Percentiles rank a stretch among this genome's conserved stretches.
Conservation (phyloP, 2,888 invertebrate genomes). For the Ctena decussata region DNA sequence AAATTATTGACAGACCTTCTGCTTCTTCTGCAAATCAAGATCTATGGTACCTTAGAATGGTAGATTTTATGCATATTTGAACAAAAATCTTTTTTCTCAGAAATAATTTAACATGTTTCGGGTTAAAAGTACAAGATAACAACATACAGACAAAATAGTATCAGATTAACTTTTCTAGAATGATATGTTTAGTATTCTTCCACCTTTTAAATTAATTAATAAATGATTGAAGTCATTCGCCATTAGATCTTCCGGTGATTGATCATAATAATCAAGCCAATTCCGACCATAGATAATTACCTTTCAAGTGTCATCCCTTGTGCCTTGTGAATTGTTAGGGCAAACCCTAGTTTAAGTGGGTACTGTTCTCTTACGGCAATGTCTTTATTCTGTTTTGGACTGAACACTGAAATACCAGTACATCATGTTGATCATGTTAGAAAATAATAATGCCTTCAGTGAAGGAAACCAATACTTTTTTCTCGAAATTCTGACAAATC, state of each 20-base stretch:
- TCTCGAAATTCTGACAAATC: too few relatives aligned
- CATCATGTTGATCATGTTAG: not conserved
- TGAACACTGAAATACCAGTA: constrained; percentile 37
- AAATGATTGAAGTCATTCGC: not conserved
- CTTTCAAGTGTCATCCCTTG: constrained; percentile 53
- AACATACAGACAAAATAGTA: not conserved
- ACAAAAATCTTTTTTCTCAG: not conserved
- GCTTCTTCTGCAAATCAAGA: not conserved
- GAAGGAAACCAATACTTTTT: too few relatives aligned
- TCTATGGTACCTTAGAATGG: not conserved
- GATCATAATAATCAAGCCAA: not conserved
- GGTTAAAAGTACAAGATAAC: not conserved
- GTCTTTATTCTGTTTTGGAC: constrained; percentile 20
- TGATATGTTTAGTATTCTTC: not conserved
- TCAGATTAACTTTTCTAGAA: not conserved
- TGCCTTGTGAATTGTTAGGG: constrained; percentile 43
- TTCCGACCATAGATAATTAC: constrained; percentile 17
- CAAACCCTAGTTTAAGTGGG: constrained; percentile 33
- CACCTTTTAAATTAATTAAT: not conserved
- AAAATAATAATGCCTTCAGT: too few relatives aligned
- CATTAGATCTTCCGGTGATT: not conserved
- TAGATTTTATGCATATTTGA: not conserved
- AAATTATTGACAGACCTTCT: not conserved
- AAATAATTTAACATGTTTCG: not conserved
- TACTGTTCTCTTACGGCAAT: constrained; percentile 41